These are phyloP conservation scores for Onychostoma macrolepis DNA, from an alignment of 2,113 vertebrate species.

Conservation along the genomic window DNA sequence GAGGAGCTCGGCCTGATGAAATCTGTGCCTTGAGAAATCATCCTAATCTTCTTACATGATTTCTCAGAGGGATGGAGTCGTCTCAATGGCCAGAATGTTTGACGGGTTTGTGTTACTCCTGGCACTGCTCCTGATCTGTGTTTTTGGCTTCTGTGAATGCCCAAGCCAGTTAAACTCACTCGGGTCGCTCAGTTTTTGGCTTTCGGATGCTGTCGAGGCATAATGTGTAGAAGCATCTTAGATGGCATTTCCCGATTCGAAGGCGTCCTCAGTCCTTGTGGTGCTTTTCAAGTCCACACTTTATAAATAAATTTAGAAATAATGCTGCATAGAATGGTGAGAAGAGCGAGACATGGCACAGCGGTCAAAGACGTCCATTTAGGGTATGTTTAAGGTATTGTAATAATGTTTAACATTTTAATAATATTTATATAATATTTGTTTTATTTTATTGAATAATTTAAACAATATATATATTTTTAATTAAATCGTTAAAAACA, in stretches of 20 bases:
- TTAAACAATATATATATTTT: background rate
- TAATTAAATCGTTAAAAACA: no score
- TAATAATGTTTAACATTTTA: background rate
- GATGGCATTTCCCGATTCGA: background rate
- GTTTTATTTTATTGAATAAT: background rate
- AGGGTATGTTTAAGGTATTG: background rate
- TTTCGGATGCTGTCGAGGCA: background rate
- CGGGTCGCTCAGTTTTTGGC: background rate
- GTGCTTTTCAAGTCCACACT: background rate
- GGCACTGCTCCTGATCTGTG: slow-evolving; percentile 15
- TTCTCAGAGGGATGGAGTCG: slow-evolving; percentile 8
- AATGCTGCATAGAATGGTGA: background rate
- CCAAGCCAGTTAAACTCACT: background rate
- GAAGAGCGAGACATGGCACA: background rate
- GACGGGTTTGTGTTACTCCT: slow-evolving; percentile 1
- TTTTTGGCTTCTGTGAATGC: slow-evolving; percentile 12
- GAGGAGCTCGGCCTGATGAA: slow-evolving; percentile 11
- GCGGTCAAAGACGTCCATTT: background rate
- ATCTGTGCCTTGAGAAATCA: slow-evolving; percentile 25
- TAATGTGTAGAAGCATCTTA: background rate
- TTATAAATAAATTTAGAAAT: background rate
- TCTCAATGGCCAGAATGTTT: background rate
- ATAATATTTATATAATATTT: no score
- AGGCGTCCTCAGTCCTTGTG: background rate
- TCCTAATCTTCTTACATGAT: slow-evolving; percentile 28